Base-by-base conservation (phyloP, 2,113 vertebrate species). In the Myanophis thanlyinensis region DNA sequence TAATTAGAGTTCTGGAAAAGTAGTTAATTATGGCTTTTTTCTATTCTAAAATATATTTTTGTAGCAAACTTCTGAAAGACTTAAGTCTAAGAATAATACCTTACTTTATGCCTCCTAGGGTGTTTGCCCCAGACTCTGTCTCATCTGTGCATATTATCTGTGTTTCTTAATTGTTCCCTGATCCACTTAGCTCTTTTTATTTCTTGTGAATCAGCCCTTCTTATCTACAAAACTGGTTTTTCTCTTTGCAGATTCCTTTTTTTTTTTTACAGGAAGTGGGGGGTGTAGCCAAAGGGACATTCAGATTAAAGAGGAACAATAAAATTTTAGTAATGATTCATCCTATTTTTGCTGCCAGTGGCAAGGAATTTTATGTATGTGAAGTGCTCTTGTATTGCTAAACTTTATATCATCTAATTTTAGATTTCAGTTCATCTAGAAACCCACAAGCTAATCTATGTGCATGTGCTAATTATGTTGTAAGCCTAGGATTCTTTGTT, bases 151-250 rank as follows among this genome's bases (percentile, higher is more conserved):
- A 85, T 9, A 48, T 25, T 12, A n/a, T 47, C 25, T 47, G 25
- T 4, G 25, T 53, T 56, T 49, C 85, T 48, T 87, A 87, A 87
- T 62, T 87, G 20, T n/a, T 91, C 22, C 27, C 25, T 86, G 73
- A 30, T 85, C 25, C 73, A 51, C 53, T 84, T 52, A 1, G 18
- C 30, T 80, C 30, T 85, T 56, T 18, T 49, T 22, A 35, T 87
- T 91, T 47, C 30, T 86, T 85, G 7, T 87, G 12, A 22, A 87
- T 67, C 30, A 51, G 4, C 62, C 46, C 20, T 56, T 18, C 51
- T 87, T 87, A 67, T 91, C 54, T 87, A 87, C 53, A 91, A 91
- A 91, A 49, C n/a, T 87, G 25, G 52, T 23, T 59, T 91, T 18
- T 87, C 30, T 48, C 85, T 47, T 87, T 91, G 46, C 67, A 48